phyloP scores from a whole-genome alignment of 2,797 vertebrate species.

The Rousettus madagascariensis region DNA sequence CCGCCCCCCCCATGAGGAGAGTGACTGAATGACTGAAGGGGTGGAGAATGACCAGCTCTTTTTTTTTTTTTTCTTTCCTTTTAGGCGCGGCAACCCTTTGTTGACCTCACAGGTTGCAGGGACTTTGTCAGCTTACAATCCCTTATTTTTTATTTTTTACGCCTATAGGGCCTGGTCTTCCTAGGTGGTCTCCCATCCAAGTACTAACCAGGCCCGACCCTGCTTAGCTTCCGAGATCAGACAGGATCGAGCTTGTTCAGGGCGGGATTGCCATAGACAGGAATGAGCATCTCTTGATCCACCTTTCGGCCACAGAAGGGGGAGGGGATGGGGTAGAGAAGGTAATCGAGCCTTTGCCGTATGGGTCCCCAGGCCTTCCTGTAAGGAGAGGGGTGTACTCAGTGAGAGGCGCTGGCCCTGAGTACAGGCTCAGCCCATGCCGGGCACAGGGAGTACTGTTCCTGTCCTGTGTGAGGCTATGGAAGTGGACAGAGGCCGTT shows the following conservation, averaged over 20 bases:
- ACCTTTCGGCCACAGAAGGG: fast-evolving
- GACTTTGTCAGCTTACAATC: too few species aligned
- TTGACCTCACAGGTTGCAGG: too few species aligned
- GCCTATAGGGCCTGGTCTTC: too few species aligned
- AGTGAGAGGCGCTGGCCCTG: neutral
- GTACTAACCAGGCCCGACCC: too few species aligned
- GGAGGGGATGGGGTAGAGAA: neutral
- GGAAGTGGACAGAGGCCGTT: neutral
- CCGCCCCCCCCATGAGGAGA: fast-evolving
- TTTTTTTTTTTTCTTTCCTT: too few species aligned
- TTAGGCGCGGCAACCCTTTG: too few species aligned
- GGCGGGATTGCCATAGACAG: too few species aligned
- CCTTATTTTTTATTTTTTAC: too few species aligned
- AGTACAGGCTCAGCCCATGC: neutral
- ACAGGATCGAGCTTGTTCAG: too few species aligned
- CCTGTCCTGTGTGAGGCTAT: fast-evolving
- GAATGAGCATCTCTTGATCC: neutral
- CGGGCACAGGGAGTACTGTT: fast-evolving
- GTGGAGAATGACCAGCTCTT: neutral
- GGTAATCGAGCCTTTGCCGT: fast-evolving
- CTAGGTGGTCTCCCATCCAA: too few species aligned
- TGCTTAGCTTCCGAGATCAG: too few species aligned
- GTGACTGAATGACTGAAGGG: neutral
- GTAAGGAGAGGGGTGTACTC: fast-evolving
- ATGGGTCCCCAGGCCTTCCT: neutral